Evolutionary conservation across 2,797 vertebrate genomes (phyloP), one percentile per base, ranked within the genome.

Genomic region (Poeciliopsis infans): DNA sequence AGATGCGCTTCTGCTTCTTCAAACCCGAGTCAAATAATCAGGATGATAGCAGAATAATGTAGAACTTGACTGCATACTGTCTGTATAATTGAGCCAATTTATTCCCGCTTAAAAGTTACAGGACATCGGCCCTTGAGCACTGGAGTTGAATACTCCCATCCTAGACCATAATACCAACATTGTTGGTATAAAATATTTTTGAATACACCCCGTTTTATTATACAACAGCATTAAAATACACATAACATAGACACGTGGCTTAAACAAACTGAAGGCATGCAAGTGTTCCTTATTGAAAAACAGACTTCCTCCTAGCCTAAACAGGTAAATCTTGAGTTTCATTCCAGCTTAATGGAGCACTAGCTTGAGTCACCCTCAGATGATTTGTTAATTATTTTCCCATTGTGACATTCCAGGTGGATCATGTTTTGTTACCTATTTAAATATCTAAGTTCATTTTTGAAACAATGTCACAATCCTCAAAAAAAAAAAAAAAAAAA

Each of bases 131-230:
- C 51, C 2, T 11, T 25, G 1, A 25, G 51, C 10, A 53, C 23
- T 53, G 51, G 51, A 53, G 23, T 53, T 53, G 51, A 53, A 25
- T 53, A 10, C 51, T 53, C 51, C 23, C 23, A 53, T 93, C 88
- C 86, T 81, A 91, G 93, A 95, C 86, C 90, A 89, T 81, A 75
- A 28, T 77, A 79, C 87, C 79, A 66, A 85, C 83, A 89, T 43
- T 39, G 77, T 85, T 79, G 69, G 55, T 12, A 53, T 12, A 53
- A 53, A 7, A 53, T 3, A 0, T 53, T 25, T 51, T 51, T 23
- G 7, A 51, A 51, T 51, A 51, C 20, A 51, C 49, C 49, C 20
- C 0, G 7, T 51, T 53, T 53, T 53, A 53, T 25, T 10, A 53
- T 11, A 53, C 0, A 41, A 20, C n/a, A 49, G 4, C 41, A n/a